Conservation (phyloP, 2,888 invertebrate species). For the Drosophila antonietae region DNA sequence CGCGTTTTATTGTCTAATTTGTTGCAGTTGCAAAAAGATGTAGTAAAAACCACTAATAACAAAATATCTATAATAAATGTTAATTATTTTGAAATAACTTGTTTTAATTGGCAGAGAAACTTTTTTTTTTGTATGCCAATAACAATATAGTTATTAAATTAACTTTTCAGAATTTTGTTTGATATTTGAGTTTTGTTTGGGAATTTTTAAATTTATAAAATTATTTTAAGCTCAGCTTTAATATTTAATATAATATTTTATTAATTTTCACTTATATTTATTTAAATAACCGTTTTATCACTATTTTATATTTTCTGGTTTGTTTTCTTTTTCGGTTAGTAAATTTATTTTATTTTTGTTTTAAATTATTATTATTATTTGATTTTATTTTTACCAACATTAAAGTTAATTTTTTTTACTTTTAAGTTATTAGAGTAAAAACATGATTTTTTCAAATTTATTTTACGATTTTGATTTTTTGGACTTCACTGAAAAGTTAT, state of each 20-base stretch:
- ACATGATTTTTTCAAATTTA: not conserved
- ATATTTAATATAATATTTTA: not conserved
- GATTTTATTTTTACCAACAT: no score
- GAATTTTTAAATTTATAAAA: no score
- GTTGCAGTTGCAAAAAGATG: conserved; percentile 4
- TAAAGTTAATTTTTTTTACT: no score
- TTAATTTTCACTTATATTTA: not conserved
- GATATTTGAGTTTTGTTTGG: not conserved
- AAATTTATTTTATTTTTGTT: no score
- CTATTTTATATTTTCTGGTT: no score
- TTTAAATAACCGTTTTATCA: no score
- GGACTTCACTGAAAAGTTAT: not conserved
- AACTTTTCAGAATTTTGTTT: no score
- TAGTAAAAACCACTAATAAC: not conserved
- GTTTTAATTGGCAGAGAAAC: not conserved
- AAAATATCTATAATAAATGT: not conserved
- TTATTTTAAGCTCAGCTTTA: not conserved
- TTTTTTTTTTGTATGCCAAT: not conserved
- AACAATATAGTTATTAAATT: not conserved
- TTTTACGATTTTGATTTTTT: not conserved
- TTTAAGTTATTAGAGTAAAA: no score
- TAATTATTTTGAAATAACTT: not conserved
- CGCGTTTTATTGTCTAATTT: conserved; percentile 21
- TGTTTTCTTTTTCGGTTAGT: no score
- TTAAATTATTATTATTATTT: no score